Evolutionary conservation across 2,113 vertebrate genomes (phyloP).

Genomic region (Megalops atlanticus): DNA sequence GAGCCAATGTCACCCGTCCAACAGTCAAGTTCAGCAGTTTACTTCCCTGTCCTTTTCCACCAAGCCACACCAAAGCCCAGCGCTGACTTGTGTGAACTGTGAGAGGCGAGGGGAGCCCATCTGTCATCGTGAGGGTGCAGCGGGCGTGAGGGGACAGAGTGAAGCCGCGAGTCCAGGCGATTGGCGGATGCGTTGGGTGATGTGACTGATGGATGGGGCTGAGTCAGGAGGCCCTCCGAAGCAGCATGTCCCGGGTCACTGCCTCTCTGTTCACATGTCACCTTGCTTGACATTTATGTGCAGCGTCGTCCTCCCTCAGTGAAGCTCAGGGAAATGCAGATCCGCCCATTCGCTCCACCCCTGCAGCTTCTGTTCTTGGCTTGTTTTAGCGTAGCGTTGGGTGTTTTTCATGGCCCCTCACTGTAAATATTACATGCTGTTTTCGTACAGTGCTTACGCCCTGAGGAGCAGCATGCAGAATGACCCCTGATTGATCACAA

Average conservation of each 20-base stretch:
- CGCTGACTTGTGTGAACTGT: too few species aligned
- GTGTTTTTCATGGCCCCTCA: too few species aligned
- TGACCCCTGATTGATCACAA: too few species aligned
- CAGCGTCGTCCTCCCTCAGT: not conserved
- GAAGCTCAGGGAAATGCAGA: not conserved
- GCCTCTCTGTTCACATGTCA: conserved; percentile 38
- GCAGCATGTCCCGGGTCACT: conserved; percentile 40
- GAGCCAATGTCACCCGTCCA: not conserved
- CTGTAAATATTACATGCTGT: too few species aligned
- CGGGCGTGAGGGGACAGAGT: not conserved
- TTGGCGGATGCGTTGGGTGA: too few species aligned
- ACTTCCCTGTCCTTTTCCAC: not conserved
- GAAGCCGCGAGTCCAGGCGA: too few species aligned
- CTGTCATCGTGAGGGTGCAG: too few species aligned
- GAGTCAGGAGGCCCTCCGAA: not conserved
- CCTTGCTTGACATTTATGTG: conserved; percentile 44
- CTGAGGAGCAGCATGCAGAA: too few species aligned
- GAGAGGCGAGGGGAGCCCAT: too few species aligned
- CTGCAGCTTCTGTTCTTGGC: not conserved
- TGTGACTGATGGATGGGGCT: not conserved
- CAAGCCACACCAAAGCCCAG: not conserved
- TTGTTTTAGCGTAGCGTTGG: not conserved
- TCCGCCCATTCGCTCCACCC: not conserved
- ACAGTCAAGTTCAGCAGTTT: not conserved
- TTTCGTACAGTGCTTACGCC: too few species aligned